phyloP scores from a whole-genome alignment of 1,140 invertebrate genomes.

The Heliconius eleuchia region DNA sequence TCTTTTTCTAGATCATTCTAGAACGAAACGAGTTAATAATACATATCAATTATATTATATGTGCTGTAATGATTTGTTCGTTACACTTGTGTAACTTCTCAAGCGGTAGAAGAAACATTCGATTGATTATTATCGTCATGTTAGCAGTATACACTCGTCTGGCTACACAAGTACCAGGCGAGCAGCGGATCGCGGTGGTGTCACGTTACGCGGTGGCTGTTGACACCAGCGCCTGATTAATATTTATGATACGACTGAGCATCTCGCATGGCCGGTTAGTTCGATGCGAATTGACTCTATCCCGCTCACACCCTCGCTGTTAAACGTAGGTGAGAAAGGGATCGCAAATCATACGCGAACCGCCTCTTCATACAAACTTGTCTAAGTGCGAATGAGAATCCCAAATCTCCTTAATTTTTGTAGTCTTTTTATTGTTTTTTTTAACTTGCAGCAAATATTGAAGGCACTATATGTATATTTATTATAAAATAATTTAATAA shows the following conservation, averaged over 20 bases:
- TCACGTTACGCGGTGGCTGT: conserved; percentile 81
- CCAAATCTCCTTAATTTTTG: conserved; percentile 72
- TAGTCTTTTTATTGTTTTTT: conserved; percentile 59
- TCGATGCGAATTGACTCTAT: conserved; percentile 72
- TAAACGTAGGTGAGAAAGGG: conserved; percentile 32
- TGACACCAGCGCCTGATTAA: conserved; percentile 81
- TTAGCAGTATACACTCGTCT: conserved; percentile 42
- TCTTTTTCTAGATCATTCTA: neutral
- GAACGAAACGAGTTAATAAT: neutral
- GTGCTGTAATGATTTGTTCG: conserved; percentile 13
- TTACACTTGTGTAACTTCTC: conserved; percentile 1
- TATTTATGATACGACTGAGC: conserved; percentile 80
- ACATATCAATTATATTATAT: neutral
- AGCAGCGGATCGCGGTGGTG: conserved; percentile 74
- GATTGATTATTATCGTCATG: conserved; percentile 18
- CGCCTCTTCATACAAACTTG: conserved; percentile 63
- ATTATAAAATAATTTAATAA: neutral
- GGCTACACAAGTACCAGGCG: conserved; percentile 69
- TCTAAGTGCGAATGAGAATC: conserved; percentile 76
- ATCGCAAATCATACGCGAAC: conserved; percentile 59
- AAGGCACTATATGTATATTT: neutral
- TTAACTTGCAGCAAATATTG: conserved; percentile 37
- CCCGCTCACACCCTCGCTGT: conserved; percentile 56
- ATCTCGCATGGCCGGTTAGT: conserved; percentile 79
- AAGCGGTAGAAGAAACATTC: conserved; percentile 7